Evolutionary conservation across 2,113 vertebrate genomes (phyloP), one percentile per base, ranked within the genome.

Genomic region (Halcyon malimbica): DNA sequence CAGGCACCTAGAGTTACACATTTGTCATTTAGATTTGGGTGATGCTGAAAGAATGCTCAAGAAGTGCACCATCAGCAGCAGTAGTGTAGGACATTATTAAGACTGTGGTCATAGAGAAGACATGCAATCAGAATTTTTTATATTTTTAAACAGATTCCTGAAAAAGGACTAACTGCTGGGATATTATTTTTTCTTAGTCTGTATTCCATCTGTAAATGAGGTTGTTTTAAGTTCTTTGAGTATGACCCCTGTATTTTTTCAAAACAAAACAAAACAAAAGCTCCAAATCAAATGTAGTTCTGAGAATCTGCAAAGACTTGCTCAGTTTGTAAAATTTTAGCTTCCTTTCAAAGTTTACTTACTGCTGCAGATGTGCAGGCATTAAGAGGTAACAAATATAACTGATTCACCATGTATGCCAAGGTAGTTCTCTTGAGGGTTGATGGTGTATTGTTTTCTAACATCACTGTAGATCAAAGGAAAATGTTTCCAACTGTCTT

Each of bases 371-470:
- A 96, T 87, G 80, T 94, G 50, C 37, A 82, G 81, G 56, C 86
- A 94, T 94, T 94, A 94, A 90, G 51, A 95, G 77, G 96, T 57
- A 87, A 75, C 46, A 86, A 95, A 77, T 93, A 71, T 67, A 97
- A 83, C 35, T 51, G 48, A 96, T 94, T 90, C 62, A 78, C 51
- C 31, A n/a, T 9, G 51, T 87, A 78, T 50, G 77, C 88, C 92
- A 87, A 89, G 53, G 76, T 87, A 87, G 71, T 57, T 84, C 90
- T 95, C 90, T 63, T 29, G 83, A 91, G 94, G 44, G 29, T 50
- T 44, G 56, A 41, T 78, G n/a, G 54, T 76, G 89, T 95, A 50
- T 69, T 83, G 28, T 82, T 95, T 89, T 71, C 68, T 84, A 71
- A 78, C 42, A 53, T 75, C 80, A 92, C 73, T 21, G 12, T 50